These are phyloP conservation scores for Omphaloscelis lunosa DNA, from an alignment of 2,888 invertebrate species.

Conservation along the genomic window DNA sequence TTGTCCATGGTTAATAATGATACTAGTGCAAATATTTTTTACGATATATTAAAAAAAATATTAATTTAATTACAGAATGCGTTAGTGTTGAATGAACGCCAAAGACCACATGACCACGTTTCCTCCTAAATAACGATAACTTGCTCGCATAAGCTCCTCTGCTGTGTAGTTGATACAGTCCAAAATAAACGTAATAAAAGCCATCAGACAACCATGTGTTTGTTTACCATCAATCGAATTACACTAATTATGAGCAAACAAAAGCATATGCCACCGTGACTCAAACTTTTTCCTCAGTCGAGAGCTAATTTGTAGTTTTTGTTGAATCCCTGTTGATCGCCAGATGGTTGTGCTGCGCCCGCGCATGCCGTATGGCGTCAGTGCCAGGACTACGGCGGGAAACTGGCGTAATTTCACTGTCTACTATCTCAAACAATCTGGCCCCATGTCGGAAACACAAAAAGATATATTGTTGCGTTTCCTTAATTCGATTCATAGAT, in stretches of 20 bases:
- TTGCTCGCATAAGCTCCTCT: neutral
- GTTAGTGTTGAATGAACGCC: neutral
- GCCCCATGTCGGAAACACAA: conserved; percentile 64
- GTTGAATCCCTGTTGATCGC: conserved; percentile 76
- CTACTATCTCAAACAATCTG: conserved; percentile 82
- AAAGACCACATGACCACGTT: neutral
- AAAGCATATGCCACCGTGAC: conserved; percentile 87
- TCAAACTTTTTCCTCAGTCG: conserved; percentile 65
- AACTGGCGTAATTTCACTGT: conserved; percentile 81
- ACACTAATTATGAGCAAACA: conserved; percentile 80
- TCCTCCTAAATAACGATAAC: neutral
- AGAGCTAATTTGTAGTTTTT: conserved; percentile 79
- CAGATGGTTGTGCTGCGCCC: conserved; percentile 77
- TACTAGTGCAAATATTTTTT: too few relatives aligned
- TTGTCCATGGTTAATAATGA: too few relatives aligned
- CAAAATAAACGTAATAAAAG: conserved; percentile 32
- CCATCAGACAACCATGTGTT: conserved; percentile 38
- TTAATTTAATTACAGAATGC: too few relatives aligned
- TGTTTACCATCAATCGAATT: conserved; percentile 72
- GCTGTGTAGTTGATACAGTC: neutral
- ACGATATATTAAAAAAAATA: too few relatives aligned
- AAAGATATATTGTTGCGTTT: conserved; percentile 58
- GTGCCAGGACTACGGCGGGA: conserved; percentile 47
- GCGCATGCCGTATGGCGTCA: conserved; percentile 83
- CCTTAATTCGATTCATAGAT: conserved; percentile 37